Evolutionary conservation across 2,113 vertebrate genomes (phyloP).

Genomic region (Chionodraco myersi): DNA sequence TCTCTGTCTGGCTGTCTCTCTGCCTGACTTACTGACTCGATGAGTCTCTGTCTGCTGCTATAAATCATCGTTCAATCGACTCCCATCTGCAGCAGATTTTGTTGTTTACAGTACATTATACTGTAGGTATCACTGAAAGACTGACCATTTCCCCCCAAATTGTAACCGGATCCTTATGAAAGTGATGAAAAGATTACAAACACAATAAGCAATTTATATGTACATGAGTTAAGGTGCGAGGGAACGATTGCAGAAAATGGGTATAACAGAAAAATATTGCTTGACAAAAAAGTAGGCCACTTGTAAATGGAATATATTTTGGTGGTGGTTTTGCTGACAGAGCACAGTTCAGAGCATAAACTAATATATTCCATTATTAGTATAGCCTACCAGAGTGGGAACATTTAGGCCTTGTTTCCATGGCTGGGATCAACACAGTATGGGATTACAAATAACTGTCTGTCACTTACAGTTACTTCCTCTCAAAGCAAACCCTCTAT

Average conservation of each 20-base stretch:
- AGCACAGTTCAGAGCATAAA: slow-evolving; percentile 22
- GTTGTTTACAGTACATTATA: not conserved
- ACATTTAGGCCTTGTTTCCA: slow-evolving; percentile 47
- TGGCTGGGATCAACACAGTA: slow-evolving; percentile 29
- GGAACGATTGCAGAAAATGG: not conserved
- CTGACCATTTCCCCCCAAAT: not conserved
- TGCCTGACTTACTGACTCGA: slow-evolving; percentile 1
- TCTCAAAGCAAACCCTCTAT: not conserved
- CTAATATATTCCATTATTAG: slow-evolving; percentile 52
- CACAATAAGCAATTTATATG: too few relatives aligned
- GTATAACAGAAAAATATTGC: not conserved
- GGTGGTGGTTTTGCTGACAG: slow-evolving; percentile 23
- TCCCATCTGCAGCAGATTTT: not conserved
- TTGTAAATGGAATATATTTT: slow-evolving; percentile 27
- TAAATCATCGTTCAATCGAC: not conserved
- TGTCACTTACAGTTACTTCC: slow-evolving; percentile 13
- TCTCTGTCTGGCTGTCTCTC: not conserved
- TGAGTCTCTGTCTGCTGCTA: not conserved
- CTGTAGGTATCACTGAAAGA: not conserved
- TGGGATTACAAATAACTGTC: too few relatives aligned
- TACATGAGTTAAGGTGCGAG: too few relatives aligned
- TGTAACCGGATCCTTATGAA: not conserved
- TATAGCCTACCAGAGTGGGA: slow-evolving; percentile 22
- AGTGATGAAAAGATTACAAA: not conserved
- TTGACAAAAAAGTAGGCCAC: not conserved